Evolutionary conservation across 2,888 invertebrate species (phyloP), one percentile per base, ranked within the genome.

Genomic region (Sicus ferrugineus): DNA sequence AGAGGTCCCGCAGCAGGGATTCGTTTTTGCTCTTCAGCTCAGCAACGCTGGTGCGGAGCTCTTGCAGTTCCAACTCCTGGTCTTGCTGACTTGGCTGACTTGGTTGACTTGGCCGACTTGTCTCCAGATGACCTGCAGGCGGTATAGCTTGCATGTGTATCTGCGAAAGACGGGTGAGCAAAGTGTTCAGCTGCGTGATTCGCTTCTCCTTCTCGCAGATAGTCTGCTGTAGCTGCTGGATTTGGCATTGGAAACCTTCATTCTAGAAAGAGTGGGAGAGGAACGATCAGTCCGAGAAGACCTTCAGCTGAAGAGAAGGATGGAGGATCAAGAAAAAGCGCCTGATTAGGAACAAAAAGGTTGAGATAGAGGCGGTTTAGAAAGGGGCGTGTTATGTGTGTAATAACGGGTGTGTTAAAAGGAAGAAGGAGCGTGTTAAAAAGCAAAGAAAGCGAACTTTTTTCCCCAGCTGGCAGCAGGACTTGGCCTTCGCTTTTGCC

Each of bases 201-300:
- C n/a, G 65, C n/a, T 67, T 67, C 28, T 73, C 73, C 64, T 73
- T 59, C 50, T 75, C 65, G 52, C 31, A 62, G 38, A 77, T 7
- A 16, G 56, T 69, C 26, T 38, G 62, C 38, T 74, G 70, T 11
- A 77, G 54, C 19, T 72, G 63, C 2, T 69, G 54, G 4, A 76
- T 73, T 73, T 75, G 72, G 56, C 72, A 66, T 70, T 78, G 68
- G 21, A 81, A 71, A 11, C 72, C 64, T 71, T 80, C 76, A 66
- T 80, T 83, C 83, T 83, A 72, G 23, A 75, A 75, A 48, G 46
- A 58, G 19, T 0, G 14, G 42, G 28, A 46, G 46, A 34, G 11
- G 54, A 62, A 42, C 4, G 46, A 7, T 54, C 23, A 34, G n/a
- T n/a, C 4, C n/a, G 42, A 42, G 3, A 7, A 16, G 16, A 16